Evolutionary conservation across 2,113 vertebrate species (phyloP), one percentile per base, ranked within the genome.

Genomic region (Nothocercus nigrocapillus): DNA sequence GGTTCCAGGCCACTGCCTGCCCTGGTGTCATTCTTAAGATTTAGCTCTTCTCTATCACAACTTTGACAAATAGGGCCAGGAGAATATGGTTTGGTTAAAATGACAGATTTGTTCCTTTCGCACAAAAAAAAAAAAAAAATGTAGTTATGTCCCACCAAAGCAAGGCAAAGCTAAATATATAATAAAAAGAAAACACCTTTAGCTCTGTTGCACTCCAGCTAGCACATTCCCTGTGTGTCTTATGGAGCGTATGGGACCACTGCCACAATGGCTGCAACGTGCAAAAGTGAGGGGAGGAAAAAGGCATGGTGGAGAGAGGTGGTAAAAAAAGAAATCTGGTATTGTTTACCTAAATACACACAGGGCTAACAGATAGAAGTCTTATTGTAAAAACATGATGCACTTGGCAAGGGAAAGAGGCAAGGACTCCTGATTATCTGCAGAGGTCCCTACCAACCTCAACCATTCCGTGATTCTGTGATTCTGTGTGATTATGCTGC

Each of bases 41-140:
- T 61, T 45, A 70, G 32, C 17, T 90, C 30, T 38, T 80, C 45
- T 76, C 44, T 49, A 54, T 62, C 45, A 44, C 4, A 9, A 0
- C 6, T 40, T 45, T 70, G 72, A 59, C 36, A 83, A 21, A 53
- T 22, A 30, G 11, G 20, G 42, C n/a, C 21, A 78, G 32, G 6
- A 88, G 76, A 21, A 70, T 30, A 40, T n/a, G 4, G 16, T 63
- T 47, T 67, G 62, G 28, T 58, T 63, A 59, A 53, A 90, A 73
- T 62, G 44, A 68, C 27, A 76, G 63, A 51, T 76, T 72, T 84
- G 11, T 62, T 72, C 64, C 64, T 84, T 81, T 63, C 28, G 47
- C 59, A 59, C 59, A 95, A 44, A 83, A 83, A 90, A 40, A 80
- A 4, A 95, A 44, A 83, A 83, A 90, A 40, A 80, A 4, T 40